phyloP scores from a whole-genome alignment of 1,140 invertebrate genomes.

The Conus betulinus region DNA sequence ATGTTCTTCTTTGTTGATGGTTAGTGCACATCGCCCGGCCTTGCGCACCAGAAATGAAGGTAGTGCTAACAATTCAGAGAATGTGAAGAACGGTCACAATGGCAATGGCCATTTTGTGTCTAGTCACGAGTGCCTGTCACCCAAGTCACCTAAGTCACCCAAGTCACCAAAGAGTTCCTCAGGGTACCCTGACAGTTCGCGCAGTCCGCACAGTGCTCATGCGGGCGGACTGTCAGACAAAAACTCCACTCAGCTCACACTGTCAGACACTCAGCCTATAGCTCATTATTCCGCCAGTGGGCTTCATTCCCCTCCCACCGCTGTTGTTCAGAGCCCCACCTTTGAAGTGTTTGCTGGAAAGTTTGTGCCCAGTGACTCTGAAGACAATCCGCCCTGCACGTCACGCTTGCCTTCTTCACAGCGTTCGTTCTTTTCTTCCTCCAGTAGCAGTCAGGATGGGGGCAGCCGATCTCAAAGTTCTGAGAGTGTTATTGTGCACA shows the following conservation, averaged over 20 bases:
- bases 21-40: conserved; percentile 42
- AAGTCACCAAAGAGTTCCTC: conserved; percentile 47
- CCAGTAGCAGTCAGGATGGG: conserved; percentile 65
- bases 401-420: conserved; percentile 51
- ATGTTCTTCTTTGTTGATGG: conserved; percentile 26
- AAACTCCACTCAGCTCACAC: background rate
- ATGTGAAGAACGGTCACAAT: conserved; percentile 30
- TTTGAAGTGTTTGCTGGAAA: conserved; percentile 28
- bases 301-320: conserved; percentile 29
- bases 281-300: conserved; percentile 13
- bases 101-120: conserved; percentile 28
- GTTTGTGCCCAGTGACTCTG: conserved; percentile 34
- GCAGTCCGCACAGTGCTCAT: conserved; percentile 32
- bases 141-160: conserved; percentile 49
- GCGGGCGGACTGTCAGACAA: conserved; percentile 16
- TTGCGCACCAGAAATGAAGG: conserved; percentile 41
- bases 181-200: conserved; percentile 25
- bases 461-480: conserved; percentile 67
- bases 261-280: conserved; percentile 15
- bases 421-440: conserved; percentile 69
- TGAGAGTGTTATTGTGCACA: conserved; percentile 70
- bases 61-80: conserved; percentile 42
- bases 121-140: conserved; percentile 52
- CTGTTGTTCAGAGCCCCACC: conserved; percentile 31
- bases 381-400: conserved; percentile 38